Percentiles rank a stretch among this genome's conserved stretches.
Conservation (phyloP, 2,113 vertebrate genomes). For the Gobiocypris rarus region DNA sequence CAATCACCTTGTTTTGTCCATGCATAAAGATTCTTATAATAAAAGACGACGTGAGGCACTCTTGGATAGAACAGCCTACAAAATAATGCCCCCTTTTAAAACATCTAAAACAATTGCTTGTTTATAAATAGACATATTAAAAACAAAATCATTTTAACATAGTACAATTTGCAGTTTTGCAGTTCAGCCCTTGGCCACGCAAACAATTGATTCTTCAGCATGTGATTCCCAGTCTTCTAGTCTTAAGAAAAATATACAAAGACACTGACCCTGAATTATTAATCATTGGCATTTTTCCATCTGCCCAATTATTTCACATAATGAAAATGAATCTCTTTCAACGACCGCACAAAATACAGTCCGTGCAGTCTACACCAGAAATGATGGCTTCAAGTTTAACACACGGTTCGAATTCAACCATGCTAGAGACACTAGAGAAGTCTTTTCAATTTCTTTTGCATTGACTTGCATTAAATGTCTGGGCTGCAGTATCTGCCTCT, state of each 20-base stretch:
- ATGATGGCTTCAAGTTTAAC: conserved; percentile 83
- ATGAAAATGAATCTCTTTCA: conserved; percentile 10
- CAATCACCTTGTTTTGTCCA: conserved; percentile 1
- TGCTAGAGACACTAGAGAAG: conserved; percentile 73
- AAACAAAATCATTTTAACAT: conserved; percentile 67
- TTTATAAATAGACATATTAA: conserved; percentile 71
- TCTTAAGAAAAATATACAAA: conserved; percentile 40
- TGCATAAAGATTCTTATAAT: conserved; percentile 60
- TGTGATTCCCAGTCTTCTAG: conserved; percentile 52
- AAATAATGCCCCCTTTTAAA: conserved; percentile 51
- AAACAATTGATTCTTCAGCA: conserved; percentile 75
- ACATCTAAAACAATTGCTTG: conserved; percentile 45
- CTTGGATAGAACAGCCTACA: conserved; percentile 47
- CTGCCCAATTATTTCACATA: not conserved
- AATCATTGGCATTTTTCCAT: conserved; percentile 49
- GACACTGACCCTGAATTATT: conserved; percentile 56
- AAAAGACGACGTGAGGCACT: conserved; percentile 42
- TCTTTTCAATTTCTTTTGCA: conserved; percentile 78
- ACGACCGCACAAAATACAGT: conserved; percentile 36
- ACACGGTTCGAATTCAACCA: conserved; percentile 77
- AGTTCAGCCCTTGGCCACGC: conserved; percentile 57
- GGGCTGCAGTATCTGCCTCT: conserved; percentile 74
- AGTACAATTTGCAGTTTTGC: conserved; percentile 54
- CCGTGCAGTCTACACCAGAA: conserved; percentile 66
- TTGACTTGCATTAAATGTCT: conserved; percentile 91